A percentile compares a stretch with the other conserved stretches of the same genome.
Evolutionary conservation across 1,140 invertebrate species (phyloP).

Genomic region (Drosophila lowei): DNA sequence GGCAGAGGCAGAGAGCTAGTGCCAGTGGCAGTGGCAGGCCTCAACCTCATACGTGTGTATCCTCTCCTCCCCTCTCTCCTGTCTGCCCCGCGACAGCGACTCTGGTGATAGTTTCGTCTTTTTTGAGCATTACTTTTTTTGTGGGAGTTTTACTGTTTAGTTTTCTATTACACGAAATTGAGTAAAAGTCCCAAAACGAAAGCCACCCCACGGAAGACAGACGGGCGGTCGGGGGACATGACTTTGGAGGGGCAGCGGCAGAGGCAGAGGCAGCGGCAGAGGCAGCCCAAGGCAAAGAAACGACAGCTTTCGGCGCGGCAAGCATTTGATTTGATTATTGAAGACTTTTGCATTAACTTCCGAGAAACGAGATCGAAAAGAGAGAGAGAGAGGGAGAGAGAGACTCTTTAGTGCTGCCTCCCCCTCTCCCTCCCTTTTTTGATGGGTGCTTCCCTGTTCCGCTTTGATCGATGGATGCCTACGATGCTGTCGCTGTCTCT

Average conservation of each 20-base stretch:
- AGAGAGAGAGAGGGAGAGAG: conserved; percentile 3
- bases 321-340: conserved; percentile 80
- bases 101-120: conserved; percentile 70
- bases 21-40: conserved; percentile 24
- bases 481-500: conserved; percentile 19
- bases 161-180: conserved; percentile 70
- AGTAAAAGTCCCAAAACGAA: conserved; percentile 75
- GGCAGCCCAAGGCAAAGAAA: conserved; percentile 22
- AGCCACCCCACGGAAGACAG: conserved; percentile 29
- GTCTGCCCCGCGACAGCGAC: background rate
- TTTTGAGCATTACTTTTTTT: conserved; percentile 24
- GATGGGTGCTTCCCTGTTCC: too few species aligned
- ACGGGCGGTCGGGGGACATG: conserved; percentile 17
- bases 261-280: conserved; percentile 22
- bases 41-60: background rate
- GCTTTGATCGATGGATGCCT: conserved; percentile 42
- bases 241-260: conserved; percentile 27
- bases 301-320: conserved; percentile 46
- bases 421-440: background rate
- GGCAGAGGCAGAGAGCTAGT: conserved; percentile 28
- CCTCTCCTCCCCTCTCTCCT: too few species aligned
- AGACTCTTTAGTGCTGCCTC: conserved; percentile 20
- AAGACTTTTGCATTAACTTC: conserved; percentile 75
- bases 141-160: conserved; percentile 60
- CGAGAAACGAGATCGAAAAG: conserved; percentile 47